Conservation (phyloP, 2,797 vertebrate species). For the Halcyon leucocephala region DNA sequence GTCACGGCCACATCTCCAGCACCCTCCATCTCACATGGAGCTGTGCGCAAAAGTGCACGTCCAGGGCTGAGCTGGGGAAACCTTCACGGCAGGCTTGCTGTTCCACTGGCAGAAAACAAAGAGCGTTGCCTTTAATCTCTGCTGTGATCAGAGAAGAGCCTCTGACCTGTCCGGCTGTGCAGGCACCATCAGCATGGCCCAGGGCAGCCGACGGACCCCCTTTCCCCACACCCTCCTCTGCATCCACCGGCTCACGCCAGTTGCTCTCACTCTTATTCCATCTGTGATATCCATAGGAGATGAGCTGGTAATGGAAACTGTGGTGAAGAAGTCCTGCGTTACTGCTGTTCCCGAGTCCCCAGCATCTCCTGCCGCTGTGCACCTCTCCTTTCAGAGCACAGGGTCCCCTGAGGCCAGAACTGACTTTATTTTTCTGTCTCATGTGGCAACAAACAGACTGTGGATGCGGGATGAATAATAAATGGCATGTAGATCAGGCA, state of each 20-base stretch:
- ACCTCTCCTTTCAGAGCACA: background rate
- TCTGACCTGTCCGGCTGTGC: background rate
- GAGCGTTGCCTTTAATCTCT: background rate
- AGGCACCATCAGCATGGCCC: background rate
- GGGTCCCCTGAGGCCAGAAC: background rate
- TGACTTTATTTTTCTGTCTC: conserved; percentile 30
- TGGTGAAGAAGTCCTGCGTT: fast-evolving
- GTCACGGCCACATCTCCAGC: fast-evolving
- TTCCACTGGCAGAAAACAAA: background rate
- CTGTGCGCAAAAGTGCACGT: fast-evolving
- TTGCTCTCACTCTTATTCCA: background rate
- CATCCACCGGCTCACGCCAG: background rate
- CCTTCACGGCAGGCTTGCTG: background rate
- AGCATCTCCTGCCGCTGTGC: background rate
- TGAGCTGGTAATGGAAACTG: background rate
- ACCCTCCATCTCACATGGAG: fast-evolving
- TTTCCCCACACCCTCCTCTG: background rate
- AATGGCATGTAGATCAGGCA: background rate
- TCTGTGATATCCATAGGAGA: background rate
- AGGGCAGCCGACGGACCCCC: fast-evolving
- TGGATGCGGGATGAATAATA: background rate
- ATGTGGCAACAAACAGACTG: background rate
- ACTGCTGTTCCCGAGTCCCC: fast-evolving
- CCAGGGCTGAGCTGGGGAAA: background rate
- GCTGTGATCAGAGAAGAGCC: background rate